Evolutionary conservation across 2,113 vertebrate species (phyloP), one percentile per base, ranked within the genome.

Genomic region (Colistium nudipinnis): DNA sequence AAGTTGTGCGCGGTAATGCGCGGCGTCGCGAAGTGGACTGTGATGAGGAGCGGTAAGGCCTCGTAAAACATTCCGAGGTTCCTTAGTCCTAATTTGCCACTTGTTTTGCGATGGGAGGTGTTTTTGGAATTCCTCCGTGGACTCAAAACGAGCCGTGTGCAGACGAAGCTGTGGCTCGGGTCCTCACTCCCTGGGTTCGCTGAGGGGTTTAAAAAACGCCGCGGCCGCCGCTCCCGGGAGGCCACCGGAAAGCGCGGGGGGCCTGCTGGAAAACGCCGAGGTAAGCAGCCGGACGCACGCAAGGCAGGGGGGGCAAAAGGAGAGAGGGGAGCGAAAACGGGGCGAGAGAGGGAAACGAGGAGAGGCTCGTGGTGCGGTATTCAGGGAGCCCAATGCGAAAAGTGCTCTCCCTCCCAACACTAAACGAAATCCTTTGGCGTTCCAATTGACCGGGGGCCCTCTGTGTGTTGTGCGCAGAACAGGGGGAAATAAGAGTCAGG

Each of bases 201-300:
- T 38, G 38, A 54, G 13, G 4, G 57, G 61, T 82, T 74, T 67
- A 67, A 78, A 82, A 70, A 67, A 55, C 28, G 28, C 39, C 43
- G 30, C 17, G 7, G 20, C 31, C 3, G 4, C 45, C 0, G 3
- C 61, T 75, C 70, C 65, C 31, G 62, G 75, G 75, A 78, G 70
- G 70, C 65, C 25, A 4, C 22, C 38, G 59, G 64, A 56, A 35
- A 60, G 59, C 45, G 35, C 13, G 33, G 22, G 11, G 11, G 31
- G 31, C 53, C 13, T 14, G 48, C 14, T 19, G 14, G 24, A 30
- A 52, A 30, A 53, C 12, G 28, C 52, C n/a, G 22, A 13, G 19
- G 44, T 17, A 41, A 4, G 7, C 39, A 41, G 12, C n/a, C n/a
- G 5, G 27, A 16, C 19, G 41, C 22, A 25, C 6, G 30, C 28